phyloP scores from a whole-genome alignment of 2,797 vertebrate genomes.

The Tiaroga cobitis region DNA sequence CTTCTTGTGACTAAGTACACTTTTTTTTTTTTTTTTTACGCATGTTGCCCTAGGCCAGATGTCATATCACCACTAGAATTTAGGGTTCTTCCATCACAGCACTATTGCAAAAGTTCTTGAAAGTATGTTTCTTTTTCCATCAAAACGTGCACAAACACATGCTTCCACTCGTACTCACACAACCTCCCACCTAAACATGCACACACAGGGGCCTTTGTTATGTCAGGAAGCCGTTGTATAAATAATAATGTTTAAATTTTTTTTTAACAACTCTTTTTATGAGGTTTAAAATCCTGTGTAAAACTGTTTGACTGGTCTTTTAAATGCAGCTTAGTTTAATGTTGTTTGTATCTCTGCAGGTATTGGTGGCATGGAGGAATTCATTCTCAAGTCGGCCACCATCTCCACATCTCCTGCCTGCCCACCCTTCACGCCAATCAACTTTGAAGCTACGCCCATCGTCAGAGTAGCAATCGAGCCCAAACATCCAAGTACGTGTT shows the following conservation, averaged over 20 bases:
- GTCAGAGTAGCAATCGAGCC: constrained; percentile 94
- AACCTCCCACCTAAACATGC: neutral
- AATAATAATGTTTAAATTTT: neutral
- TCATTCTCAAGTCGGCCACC: constrained; percentile 92
- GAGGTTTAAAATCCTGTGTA: neutral
- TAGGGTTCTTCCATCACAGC: neutral
- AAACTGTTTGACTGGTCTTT: neutral
- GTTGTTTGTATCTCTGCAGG: constrained; percentile 72
- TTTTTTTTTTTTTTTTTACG: neutral
- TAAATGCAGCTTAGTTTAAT: neutral
- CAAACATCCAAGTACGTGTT: constrained; percentile 89
- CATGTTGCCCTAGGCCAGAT: neutral
- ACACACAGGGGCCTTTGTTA: constrained; percentile 16
- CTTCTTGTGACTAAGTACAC: neutral
- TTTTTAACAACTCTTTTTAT: neutral
- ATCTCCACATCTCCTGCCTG: constrained; percentile 87
- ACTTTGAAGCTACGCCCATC: constrained; percentile 92
- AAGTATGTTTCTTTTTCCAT: constrained; percentile 14
- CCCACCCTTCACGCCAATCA: constrained; percentile 90
- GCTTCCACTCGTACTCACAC: constrained; percentile 4
- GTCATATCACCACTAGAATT: neutral
- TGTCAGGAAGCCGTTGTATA: constrained; percentile 3
- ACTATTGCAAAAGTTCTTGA: neutral
- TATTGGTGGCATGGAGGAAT: constrained; percentile 90
- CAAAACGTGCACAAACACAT: neutral